These are phyloP conservation scores for Carduelis carduelis DNA, from an alignment of 2,797 vertebrate species.

Conservation along the genomic window DNA sequence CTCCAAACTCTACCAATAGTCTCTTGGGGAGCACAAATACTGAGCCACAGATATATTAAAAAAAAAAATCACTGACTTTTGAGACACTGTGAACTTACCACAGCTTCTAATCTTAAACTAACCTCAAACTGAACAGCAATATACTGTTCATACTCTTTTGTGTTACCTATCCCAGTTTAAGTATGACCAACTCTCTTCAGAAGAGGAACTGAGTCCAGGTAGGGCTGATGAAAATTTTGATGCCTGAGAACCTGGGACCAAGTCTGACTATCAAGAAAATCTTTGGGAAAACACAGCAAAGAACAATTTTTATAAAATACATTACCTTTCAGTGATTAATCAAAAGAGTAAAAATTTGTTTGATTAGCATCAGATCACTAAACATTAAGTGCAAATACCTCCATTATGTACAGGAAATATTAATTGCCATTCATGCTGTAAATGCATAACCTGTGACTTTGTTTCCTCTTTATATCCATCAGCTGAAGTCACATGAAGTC, in stretches of 20 bases:
- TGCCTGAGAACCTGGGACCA: neutral
- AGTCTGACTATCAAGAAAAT: neutral
- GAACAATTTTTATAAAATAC: neutral
- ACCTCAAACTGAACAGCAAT: neutral
- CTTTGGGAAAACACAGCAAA: neutral
- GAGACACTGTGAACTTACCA: neutral
- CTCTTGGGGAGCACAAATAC: neutral
- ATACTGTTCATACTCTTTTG: accelerated
- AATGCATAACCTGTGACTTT: neutral
- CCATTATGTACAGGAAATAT: neutral
- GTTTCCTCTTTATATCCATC: neutral
- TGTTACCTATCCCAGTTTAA: neutral
- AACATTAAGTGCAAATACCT: neutral
- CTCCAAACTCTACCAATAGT: neutral
- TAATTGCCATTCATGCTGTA: neutral
- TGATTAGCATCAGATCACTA: neutral
- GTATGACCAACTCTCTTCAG: neutral
- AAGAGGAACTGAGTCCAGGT: neutral
- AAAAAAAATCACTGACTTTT: neutral
- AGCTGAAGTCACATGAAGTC: neutral
- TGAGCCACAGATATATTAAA: neutral
- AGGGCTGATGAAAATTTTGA: neutral
- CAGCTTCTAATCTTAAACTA: neutral
- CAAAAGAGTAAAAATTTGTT: neutral
- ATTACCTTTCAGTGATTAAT: neutral